Percentiles rank a stretch among this genome's conserved stretches.
These are phyloP conservation scores for Rhagium mordax DNA, from an alignment of 2,888 invertebrate genomes.

Conservation along the genomic window DNA sequence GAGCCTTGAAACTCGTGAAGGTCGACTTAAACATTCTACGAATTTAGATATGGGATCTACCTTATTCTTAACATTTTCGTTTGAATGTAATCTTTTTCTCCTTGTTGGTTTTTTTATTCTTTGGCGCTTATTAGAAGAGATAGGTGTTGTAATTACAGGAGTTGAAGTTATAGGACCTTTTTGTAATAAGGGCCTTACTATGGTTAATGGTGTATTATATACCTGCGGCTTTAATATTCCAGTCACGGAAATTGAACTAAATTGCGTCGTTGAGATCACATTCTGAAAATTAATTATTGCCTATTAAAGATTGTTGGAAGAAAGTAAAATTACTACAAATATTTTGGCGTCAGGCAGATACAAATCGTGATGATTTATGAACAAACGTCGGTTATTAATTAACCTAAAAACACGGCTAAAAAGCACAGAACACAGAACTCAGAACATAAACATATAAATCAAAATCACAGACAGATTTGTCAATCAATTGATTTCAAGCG, in stretches of 20 bases:
- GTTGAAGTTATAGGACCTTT: conserved; percentile 11
- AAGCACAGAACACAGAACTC: too few species aligned
- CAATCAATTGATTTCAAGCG: too few species aligned
- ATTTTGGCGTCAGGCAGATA: too few species aligned
- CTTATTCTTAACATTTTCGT: background rate
- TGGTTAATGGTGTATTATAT: background rate
- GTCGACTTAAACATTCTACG: conserved; percentile 38
- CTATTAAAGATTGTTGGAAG: too few species aligned
- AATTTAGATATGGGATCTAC: conserved; percentile 47
- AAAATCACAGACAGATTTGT: too few species aligned
- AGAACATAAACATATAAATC: too few species aligned
- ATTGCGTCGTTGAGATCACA: background rate
- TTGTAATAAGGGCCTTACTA: background rate
- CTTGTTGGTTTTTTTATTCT: background rate
- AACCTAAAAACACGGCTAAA: too few species aligned
- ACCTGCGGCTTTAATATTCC: background rate
- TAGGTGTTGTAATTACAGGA: conserved; percentile 20
- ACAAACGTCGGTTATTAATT: too few species aligned
- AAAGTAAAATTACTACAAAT: too few species aligned
- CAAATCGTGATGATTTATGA: too few species aligned
- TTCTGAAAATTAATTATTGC: background rate
- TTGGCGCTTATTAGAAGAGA: conserved; percentile 3
- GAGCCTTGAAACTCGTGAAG: conserved; percentile 36
- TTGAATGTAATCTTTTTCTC: conserved; percentile 3
- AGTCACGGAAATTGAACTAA: background rate